These are phyloP conservation scores for Limnephilus lunatus DNA, from an alignment of 2,888 invertebrate species.

Conservation along the genomic window DNA sequence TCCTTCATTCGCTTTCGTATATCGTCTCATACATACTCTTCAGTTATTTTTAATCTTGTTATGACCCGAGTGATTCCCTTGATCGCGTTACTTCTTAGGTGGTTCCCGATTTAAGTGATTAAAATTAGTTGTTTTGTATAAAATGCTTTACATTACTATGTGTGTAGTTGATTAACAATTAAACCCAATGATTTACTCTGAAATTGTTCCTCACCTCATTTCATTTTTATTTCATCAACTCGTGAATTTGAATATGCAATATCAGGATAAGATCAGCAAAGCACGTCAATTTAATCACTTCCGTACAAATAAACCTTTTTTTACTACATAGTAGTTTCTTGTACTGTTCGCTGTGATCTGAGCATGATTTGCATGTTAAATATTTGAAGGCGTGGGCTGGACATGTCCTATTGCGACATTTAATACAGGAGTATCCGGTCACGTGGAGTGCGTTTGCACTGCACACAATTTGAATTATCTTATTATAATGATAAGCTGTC, in stretches of 20 bases:
- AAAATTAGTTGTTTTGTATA: too few relatives aligned
- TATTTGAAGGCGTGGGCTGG: background rate
- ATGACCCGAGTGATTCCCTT: too few relatives aligned
- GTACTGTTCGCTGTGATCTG: background rate
- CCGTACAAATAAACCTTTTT: background rate
- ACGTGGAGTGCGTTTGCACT: background rate
- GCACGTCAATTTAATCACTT: background rate
- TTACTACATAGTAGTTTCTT: background rate
- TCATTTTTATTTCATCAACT: background rate
- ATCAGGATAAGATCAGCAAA: background rate
- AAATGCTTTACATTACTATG: too few relatives aligned
- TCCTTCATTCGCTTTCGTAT: too few relatives aligned
- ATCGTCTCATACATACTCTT: too few relatives aligned
- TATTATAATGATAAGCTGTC: background rate
- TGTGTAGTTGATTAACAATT: too few relatives aligned
- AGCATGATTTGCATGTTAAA: background rate
- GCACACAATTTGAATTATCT: background rate
- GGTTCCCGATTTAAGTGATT: too few relatives aligned
- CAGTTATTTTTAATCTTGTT: too few relatives aligned
- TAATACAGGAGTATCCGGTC: background rate
- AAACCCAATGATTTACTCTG: too few relatives aligned
- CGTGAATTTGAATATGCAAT: background rate
- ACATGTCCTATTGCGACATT: background rate
- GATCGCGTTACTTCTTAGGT: too few relatives aligned
- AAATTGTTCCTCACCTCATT: background rate